A percentile compares a stretch with the other conserved stretches of the same genome.
Conservation (phyloP, 1,140 invertebrate species). For the Radopholus similis region DNA sequence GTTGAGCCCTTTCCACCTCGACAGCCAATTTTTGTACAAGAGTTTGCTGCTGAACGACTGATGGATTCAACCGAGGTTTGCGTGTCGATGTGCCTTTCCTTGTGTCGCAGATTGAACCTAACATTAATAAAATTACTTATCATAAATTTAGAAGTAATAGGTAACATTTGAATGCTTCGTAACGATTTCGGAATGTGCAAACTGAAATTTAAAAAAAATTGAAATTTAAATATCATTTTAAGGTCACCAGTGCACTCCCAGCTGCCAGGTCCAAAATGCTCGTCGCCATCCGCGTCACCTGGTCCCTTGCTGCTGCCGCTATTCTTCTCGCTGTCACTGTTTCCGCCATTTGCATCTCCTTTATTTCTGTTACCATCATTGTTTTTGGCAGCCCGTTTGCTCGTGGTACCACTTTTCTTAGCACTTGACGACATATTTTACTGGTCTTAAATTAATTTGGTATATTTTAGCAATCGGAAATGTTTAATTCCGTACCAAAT, state of each 20-base stretch:
- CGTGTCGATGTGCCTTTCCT: slow-evolving; percentile 54
- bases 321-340: neutral
- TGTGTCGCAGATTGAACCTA: slow-evolving; percentile 65
- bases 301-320: neutral
- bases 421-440: neutral
- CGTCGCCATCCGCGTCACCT: slow-evolving; percentile 3
- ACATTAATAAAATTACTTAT: no score
- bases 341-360: neutral
- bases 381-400: neutral
- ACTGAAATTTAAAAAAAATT: slow-evolving; percentile 30
- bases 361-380: neutral
- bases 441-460: no score
- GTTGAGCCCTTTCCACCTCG: slow-evolving; percentile 25
- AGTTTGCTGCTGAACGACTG: slow-evolving; percentile 46
- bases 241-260: slow-evolving; percentile 62
- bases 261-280: neutral
- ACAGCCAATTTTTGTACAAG: slow-evolving; percentile 47
- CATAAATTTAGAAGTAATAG: no score
- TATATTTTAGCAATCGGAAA: no score
- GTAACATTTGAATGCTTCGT: slow-evolving; percentile 65
- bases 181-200: slow-evolving; percentile 63
- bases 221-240: neutral
- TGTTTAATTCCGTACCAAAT: no score
- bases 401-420: neutral
- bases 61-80: slow-evolving; percentile 47